These are phyloP conservation scores for Lordiphosa clarofinis DNA, from an alignment of 1,140 invertebrate genomes.

Conservation along the genomic window DNA sequence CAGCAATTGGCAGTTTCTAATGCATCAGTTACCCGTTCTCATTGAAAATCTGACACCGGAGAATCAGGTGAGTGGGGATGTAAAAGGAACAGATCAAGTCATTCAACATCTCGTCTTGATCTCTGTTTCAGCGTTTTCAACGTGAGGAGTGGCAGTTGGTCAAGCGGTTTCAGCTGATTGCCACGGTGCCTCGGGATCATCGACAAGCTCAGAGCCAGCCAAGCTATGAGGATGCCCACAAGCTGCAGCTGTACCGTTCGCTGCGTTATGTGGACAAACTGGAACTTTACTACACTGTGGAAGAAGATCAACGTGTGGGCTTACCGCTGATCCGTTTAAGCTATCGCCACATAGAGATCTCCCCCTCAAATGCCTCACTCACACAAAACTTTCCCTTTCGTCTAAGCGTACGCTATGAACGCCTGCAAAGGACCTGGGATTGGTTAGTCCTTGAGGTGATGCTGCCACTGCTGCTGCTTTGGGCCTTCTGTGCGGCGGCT, in stretches of 20 bases:
- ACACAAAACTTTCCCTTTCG: slow-evolving; percentile 46
- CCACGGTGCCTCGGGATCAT: slow-evolving; percentile 73
- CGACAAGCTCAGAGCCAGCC: slow-evolving; percentile 27
- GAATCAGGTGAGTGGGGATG: slow-evolving; percentile 45
- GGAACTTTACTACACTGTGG: slow-evolving; percentile 59
- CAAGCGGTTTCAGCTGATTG: slow-evolving; percentile 85
- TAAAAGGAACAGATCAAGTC: too few relatives aligned
- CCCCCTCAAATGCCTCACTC: slow-evolving; percentile 39
- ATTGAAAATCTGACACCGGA: slow-evolving; percentile 77
- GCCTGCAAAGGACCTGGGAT: slow-evolving; percentile 22
- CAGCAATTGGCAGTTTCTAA: slow-evolving; percentile 52
- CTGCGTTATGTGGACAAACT: slow-evolving; percentile 59
- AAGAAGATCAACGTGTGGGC: slow-evolving; percentile 49
- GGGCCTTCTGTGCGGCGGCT: slow-evolving; percentile 45
- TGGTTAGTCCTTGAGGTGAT: slow-evolving; percentile 45
- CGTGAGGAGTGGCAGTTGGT: slow-evolving; percentile 83
- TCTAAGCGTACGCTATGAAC: slow-evolving; percentile 37
- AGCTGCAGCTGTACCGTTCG: slow-evolving; percentile 56
- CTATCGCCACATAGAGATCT: slow-evolving; percentile 60
- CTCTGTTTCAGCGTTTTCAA: slow-evolving; percentile 70
- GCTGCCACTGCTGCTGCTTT: slow-evolving; percentile 44
- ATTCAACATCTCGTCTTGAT: not conserved
- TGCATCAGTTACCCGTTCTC: slow-evolving; percentile 83
- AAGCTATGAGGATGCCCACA: slow-evolving; percentile 61
- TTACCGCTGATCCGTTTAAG: slow-evolving; percentile 58